Conservation (phyloP, 2,797 vertebrate genomes). For the Arctocebus calabarensis region DNA sequence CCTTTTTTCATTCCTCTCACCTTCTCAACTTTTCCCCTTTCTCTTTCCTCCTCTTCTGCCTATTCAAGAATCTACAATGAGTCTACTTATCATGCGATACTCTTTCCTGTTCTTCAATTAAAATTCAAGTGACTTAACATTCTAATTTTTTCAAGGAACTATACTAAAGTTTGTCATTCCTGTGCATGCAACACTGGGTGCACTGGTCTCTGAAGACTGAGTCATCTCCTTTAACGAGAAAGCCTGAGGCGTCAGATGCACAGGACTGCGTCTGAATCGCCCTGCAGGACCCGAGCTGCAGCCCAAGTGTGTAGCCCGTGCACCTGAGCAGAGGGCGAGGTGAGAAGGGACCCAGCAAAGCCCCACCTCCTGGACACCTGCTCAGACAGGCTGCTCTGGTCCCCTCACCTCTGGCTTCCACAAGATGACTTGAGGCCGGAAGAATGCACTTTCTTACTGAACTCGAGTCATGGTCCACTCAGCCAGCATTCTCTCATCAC, state of each 20-base stretch:
- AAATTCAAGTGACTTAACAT: neutral
- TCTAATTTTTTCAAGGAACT: neutral
- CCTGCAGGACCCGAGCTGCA: rapidly evolving
- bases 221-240: neutral
- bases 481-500: neutral
- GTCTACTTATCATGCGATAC: neutral
- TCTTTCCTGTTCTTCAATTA: neutral
- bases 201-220: neutral
- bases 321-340: neutral
- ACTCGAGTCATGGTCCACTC: neutral
- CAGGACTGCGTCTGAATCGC: neutral
- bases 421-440: neutral
- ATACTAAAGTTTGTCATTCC: neutral
- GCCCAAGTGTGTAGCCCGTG: neutral
- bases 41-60: neutral
- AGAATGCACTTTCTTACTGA: neutral
- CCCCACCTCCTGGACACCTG: neutral
- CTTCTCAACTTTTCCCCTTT: neutral
- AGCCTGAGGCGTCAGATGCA: neutral
- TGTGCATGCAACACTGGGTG: no score
- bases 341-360: no score
- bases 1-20: neutral
- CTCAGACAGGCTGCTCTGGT: neutral
- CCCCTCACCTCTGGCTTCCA: neutral
- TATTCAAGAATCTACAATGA: neutral